Conservation (phyloP, 2,888 invertebrate genomes). For the Macropis europaea region DNA sequence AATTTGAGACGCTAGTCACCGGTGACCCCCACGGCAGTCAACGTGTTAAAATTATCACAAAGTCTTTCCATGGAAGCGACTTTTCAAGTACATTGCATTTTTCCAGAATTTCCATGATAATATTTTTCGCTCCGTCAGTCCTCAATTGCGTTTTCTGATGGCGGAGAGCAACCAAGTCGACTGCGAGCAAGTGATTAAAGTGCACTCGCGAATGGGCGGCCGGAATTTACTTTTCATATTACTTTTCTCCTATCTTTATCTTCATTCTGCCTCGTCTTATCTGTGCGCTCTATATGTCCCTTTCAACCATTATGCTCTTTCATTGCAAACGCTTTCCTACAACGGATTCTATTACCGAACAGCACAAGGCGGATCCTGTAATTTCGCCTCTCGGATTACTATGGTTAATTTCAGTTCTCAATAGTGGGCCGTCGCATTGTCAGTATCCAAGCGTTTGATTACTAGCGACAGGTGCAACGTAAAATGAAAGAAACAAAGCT, state of each 20-base stretch:
- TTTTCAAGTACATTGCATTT: not conserved
- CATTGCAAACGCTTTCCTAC: too few species aligned
- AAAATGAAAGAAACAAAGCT: too few species aligned
- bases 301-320: slow-evolving; percentile 12
- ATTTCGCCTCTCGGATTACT: not conserved
- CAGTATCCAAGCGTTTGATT: too few species aligned
- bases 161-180: not conserved
- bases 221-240: slow-evolving; percentile 27
- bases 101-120: not conserved
- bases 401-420: not conserved
- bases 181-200: not conserved
- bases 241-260: slow-evolving; percentile 7
- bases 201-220: not conserved
- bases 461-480: too few species aligned
- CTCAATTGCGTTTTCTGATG: not conserved
- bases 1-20: too few species aligned
- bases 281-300: not conserved
- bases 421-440: too few species aligned
- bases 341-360: slow-evolving; percentile 15
- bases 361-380: not conserved
- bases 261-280: slow-evolving; percentile 17
- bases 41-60: not conserved
- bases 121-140: not conserved
- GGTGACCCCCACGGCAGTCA: too few species aligned
- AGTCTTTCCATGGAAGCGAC: not conserved